phyloP scores from a whole-genome alignment of 1,140 invertebrate species.

The Anagrus nilaparvatae region DNA sequence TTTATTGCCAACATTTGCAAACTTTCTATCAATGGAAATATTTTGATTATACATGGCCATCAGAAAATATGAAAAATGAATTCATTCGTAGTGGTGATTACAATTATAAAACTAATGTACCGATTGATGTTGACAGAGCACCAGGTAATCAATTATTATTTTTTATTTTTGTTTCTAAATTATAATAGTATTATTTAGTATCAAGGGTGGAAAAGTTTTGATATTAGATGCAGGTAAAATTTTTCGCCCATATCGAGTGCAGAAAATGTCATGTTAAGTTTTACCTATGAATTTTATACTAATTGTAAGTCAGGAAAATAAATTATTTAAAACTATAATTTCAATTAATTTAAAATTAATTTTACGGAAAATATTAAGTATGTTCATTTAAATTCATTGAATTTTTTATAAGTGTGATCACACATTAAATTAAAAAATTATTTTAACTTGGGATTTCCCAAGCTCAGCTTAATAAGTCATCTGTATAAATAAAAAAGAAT shows the following conservation, averaged over 20 bases:
- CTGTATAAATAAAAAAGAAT: too few relatives aligned
- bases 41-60: constrained; percentile 10
- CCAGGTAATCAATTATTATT: too few relatives aligned
- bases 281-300: too few relatives aligned
- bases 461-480: constrained; percentile 21
- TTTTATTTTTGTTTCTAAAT: too few relatives aligned
- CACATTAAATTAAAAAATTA: constrained; percentile 3
- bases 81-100: constrained; percentile 13
- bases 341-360: constrained; percentile 3
- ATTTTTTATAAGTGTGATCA: constrained; percentile 16
- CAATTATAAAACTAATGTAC: constrained; percentile 6
- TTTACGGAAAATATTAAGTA: constrained; percentile 19
- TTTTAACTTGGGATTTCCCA: constrained; percentile 9
- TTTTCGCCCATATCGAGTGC: too few relatives aligned
- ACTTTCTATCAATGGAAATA: constrained; percentile 14
- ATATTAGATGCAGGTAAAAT: too few relatives aligned
- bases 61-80: neutral
- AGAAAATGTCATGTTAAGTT: too few relatives aligned
- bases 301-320: neutral
- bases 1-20: too few relatives aligned
- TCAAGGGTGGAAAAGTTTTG: too few relatives aligned
- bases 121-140: constrained; percentile 9
- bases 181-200: too few relatives aligned
- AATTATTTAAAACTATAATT: neutral
- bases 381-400: constrained; percentile 13